Percentiles rank a stretch among this genome's conserved stretches.
phyloP scores from a whole-genome alignment of 2,113 vertebrate species.

The Hucho hucho region DNA sequence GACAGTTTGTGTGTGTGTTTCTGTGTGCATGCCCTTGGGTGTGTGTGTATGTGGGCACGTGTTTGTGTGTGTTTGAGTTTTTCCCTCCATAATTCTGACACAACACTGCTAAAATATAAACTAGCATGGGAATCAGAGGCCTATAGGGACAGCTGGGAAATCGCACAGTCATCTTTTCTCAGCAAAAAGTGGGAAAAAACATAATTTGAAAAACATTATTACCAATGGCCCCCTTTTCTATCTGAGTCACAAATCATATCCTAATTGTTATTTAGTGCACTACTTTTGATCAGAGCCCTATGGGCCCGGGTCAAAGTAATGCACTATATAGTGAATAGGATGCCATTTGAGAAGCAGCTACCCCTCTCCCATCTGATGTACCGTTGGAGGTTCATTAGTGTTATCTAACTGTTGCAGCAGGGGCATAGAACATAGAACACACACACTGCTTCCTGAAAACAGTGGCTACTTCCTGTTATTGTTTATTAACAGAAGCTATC shows the following conservation, averaged over 20 bases:
- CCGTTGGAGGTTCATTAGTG: constrained; percentile 30
- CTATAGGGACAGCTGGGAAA: constrained; percentile 52
- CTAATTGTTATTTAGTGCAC: too few species aligned
- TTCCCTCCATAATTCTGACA: constrained; percentile 25
- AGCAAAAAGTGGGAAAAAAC: constrained; percentile 38
- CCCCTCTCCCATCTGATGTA: constrained; percentile 30
- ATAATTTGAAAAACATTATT: constrained; percentile 58
- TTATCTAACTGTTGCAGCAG: constrained; percentile 62
- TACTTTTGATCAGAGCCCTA: too few species aligned
- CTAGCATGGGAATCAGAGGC: not conserved
- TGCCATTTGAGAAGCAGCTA: not conserved
- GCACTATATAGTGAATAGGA: too few species aligned
- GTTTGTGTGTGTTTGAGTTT: not conserved
- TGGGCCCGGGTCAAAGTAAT: too few species aligned
- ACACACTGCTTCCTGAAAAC: constrained; percentile 49
- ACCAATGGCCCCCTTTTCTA: constrained; percentile 13
- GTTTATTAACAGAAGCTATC: constrained; percentile 44
- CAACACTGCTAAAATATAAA: constrained; percentile 45
- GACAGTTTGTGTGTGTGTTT: not conserved
- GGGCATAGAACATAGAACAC: constrained; percentile 22
- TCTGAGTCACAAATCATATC: too few species aligned
- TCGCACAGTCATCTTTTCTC: constrained; percentile 43
- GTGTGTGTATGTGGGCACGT: not conserved
- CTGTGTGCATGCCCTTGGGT: not conserved
- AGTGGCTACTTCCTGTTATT: constrained; percentile 49